A percentile compares a stretch with the other conserved stretches of the same genome.
phyloP scores from a whole-genome alignment of 2,888 invertebrate species.

The Mimumesa dahlbomi region DNA sequence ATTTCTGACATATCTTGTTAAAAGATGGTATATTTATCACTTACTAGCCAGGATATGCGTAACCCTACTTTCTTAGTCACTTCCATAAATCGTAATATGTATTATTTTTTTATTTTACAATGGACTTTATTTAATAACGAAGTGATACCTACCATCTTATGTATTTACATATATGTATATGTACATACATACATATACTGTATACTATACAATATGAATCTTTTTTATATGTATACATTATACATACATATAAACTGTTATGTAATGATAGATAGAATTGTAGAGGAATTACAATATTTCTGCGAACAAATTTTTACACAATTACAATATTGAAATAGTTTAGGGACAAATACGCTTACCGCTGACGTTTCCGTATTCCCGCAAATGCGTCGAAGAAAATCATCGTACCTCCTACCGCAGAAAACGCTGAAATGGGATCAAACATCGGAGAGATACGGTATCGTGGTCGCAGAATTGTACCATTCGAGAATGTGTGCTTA shows the following conservation, averaged over 20 bases:
- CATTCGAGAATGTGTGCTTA: constrained; percentile 47
- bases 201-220: too few relatives aligned
- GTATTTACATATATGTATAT: background rate
- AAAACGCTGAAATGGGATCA: constrained; percentile 44
- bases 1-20: too few relatives aligned
- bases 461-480: constrained; percentile 49
- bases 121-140: background rate
- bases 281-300: too few relatives aligned
- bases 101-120: background rate
- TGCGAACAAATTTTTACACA: background rate
- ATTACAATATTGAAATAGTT: constrained; percentile 18
- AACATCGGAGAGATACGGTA: constrained; percentile 50
- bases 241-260: too few relatives aligned
- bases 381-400: constrained; percentile 17
- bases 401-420: background rate
- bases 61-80: background rate
- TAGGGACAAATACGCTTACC: constrained; percentile 36
- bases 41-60: too few relatives aligned
- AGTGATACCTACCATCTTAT: background rate
- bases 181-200: too few relatives aligned
- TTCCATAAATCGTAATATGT: constrained; percentile 1
- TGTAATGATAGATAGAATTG: too few relatives aligned
- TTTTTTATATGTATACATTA: too few relatives aligned
- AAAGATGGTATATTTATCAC: too few relatives aligned
- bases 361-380: constrained; percentile 17